Percentiles rank a stretch among this genome's conserved stretches.
phyloP scores from a whole-genome alignment of 2,888 invertebrate species.

The Luperina nickerlii region DNA sequence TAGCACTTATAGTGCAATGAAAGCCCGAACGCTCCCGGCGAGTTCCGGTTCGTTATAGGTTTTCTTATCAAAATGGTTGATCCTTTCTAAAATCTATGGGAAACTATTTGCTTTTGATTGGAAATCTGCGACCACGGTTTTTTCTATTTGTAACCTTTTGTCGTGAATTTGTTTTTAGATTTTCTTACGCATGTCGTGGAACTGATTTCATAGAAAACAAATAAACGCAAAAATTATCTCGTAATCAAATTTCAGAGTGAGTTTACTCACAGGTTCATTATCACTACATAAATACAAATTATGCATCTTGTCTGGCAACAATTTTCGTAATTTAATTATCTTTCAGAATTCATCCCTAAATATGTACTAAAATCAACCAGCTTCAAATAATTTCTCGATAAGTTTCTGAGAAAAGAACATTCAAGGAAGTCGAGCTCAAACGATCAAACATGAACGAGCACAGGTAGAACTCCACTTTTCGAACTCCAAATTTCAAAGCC shows the following conservation, averaged over 20 bases:
- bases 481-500: constrained; percentile 31
- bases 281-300: neutral
- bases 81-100: constrained; percentile 59
- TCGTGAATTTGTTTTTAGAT: neutral
- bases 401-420: constrained; percentile 28
- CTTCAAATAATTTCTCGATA: constrained; percentile 5
- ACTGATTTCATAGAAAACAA: neutral
- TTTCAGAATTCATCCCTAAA: neutral
- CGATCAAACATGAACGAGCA: constrained; percentile 15
- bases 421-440: constrained; percentile 34
- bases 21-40: constrained; percentile 44
- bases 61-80: constrained; percentile 52
- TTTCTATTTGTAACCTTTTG: neutral
- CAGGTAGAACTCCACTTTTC: constrained; percentile 21
- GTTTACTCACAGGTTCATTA: neutral
- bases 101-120: constrained; percentile 47
- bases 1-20: constrained; percentile 56
- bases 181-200: neutral
- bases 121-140: neutral
- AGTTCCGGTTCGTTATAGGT: constrained; percentile 50
- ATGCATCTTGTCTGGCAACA: neutral
- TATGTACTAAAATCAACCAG: neutral
- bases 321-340: neutral
- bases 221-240: neutral
- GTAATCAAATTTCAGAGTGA: neutral